Evolutionary conservation across 2,113 vertebrate genomes (phyloP).

Genomic region (Heterotilapia buettikoferi): DNA sequence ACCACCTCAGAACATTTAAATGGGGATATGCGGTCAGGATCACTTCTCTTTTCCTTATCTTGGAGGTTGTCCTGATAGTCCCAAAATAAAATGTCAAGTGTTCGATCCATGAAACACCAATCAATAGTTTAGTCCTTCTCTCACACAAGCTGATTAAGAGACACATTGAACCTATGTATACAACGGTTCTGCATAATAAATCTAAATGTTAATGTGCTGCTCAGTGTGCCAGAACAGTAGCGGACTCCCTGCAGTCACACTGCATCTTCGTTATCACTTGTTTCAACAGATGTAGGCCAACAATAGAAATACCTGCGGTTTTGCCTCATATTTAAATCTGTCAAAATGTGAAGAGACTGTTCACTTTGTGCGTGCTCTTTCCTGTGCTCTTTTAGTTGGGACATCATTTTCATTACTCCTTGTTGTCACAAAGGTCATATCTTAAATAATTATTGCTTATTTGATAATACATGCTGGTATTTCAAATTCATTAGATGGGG

Average conservation of each 20-base stretch:
- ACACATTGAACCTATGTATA: background rate
- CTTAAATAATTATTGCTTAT: background rate
- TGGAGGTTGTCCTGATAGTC: background rate
- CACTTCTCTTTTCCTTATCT: background rate
- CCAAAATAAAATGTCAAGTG: background rate
- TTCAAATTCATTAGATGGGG: background rate
- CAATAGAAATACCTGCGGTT: background rate
- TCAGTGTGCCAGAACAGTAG: background rate
- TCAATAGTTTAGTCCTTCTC: background rate
- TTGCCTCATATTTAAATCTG: background rate
- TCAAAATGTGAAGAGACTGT: background rate
- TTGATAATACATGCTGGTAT: background rate
- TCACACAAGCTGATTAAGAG: background rate
- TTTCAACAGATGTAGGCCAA: background rate
- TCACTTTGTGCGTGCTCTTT: background rate
- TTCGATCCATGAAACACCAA: background rate
- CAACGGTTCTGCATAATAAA: background rate
- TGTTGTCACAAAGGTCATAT: background rate
- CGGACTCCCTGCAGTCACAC: background rate
- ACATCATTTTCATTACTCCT: background rate
- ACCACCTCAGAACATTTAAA: conserved; percentile 10
- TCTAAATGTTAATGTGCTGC: conserved; percentile 14
- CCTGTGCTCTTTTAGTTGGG: background rate
- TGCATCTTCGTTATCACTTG: background rate
- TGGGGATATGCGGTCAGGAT: background rate